Base-by-base conservation (phyloP, 2,888 invertebrate species). In the Yponomeuta evonymella region DNA sequence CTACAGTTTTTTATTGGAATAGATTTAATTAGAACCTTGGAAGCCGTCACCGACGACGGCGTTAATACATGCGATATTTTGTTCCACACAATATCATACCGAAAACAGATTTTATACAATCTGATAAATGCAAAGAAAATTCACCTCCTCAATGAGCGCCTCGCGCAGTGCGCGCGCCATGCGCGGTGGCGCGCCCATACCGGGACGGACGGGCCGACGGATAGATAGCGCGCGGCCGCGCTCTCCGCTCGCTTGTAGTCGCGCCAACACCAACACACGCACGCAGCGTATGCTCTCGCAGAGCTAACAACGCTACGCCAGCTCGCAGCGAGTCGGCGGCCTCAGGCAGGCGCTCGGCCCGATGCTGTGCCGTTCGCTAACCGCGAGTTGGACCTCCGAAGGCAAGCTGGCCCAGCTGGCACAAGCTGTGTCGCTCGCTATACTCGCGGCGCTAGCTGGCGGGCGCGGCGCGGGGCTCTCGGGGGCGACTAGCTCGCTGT, bases 101-200 rank as follows among this genome's bases (percentile, higher is more conserved):
- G 23, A 23, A 23, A 23, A 23, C 23, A 23, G 23, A 0, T 23
- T 23, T 23, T 23, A 23, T 23, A 43, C 6, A 43, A 43, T 43
- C 43, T 8, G 43, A 43, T 43, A 8, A 8, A 43, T 8, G 6
- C 43, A 43, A 43, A 33, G 33, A 33, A 33, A 43, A 43, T 86
- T 87, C 78, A 92, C 91, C 75, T 90, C 90, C 71, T 90, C 90
- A 69, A 92, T 92, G 9, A 92, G 78, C 69, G 78, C 79, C 75
- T 91, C 91, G 36, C 91, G 79, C 63, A 67, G 62, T 12, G 15
- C 8, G 8, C 66, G 66, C 51, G 29, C 29, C 70, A 70, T 70
- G 58, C 70, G 70, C 15, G 23, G 70, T 1, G 33, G 29, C 70
- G 70, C 15, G n/a, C 43, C 64, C 48, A 63, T 62, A 23, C 23